These are phyloP conservation scores for Macrotis lagotis DNA, from an alignment of 2,113 vertebrate species.

Conservation along the genomic window DNA sequence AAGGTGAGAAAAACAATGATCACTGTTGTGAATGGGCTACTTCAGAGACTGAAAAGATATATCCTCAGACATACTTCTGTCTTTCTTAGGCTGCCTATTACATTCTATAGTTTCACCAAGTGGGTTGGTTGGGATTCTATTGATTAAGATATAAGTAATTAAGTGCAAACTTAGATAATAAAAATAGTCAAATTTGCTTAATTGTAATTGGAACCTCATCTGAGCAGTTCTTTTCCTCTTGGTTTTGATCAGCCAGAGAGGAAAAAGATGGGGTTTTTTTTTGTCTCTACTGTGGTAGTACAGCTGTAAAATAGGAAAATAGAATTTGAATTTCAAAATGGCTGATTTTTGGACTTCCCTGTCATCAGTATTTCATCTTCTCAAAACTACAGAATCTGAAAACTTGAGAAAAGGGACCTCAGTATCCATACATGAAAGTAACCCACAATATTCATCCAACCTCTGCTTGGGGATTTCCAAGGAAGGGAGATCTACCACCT, in stretches of 20 bases:
- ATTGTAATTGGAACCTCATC: neutral
- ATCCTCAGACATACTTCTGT: neutral
- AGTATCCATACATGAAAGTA: neutral
- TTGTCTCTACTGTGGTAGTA: neutral
- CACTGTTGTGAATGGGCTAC: neutral
- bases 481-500: no score
- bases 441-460: no score
- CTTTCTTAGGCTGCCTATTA: neutral
- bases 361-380: neutral
- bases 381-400: neutral
- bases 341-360: neutral
- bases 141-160: no score
- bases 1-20: neutral
- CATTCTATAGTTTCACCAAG: neutral
- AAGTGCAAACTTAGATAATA: neutral
- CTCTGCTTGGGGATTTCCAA: no score
- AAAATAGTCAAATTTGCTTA: neutral
- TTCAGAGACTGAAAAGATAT: neutral
- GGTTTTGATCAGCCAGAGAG: neutral
- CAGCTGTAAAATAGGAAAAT: neutral
- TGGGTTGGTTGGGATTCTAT: neutral
- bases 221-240: neutral
- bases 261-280: neutral
- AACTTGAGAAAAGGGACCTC: neutral
- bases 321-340: neutral